Conservation (phyloP, 2,888 invertebrate genomes). For the Lottia scabra region DNA sequence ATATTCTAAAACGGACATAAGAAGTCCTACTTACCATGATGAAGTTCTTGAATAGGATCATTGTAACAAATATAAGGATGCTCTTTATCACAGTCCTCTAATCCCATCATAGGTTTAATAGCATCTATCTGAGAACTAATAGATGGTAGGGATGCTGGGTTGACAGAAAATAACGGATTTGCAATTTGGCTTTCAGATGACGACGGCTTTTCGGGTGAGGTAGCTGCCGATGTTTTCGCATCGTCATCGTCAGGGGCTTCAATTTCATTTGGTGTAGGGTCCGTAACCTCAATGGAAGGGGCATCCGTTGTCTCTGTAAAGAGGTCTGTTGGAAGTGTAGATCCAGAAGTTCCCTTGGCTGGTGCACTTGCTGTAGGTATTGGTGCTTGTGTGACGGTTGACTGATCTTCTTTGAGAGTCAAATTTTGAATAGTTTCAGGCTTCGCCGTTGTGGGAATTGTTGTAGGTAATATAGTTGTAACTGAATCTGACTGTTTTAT, state of each 20-base stretch:
- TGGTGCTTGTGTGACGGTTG: not conserved
- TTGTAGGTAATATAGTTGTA: not conserved
- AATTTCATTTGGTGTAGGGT: not conserved
- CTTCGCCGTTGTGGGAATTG: not conserved
- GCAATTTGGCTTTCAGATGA: not conserved
- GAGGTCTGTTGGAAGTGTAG: not conserved
- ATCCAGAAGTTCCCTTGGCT: slow-evolving; percentile 10
- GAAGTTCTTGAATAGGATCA: slow-evolving; percentile 46
- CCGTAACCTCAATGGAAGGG: not conserved
- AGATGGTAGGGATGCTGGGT: not conserved
- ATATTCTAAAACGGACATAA: slow-evolving; percentile 1
- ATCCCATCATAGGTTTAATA: slow-evolving; percentile 30
- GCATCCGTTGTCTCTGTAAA: not conserved
- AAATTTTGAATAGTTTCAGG: not conserved
- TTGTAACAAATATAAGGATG: slow-evolving; percentile 49
- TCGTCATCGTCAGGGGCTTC: not conserved
- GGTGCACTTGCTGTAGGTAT: slow-evolving; percentile 1
- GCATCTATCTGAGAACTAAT: not conserved
- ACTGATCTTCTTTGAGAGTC: too few relatives aligned
- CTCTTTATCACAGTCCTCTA: slow-evolving; percentile 38
- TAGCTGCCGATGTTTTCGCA: not conserved
- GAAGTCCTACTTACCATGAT: slow-evolving; percentile 36
- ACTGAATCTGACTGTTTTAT: not conserved
- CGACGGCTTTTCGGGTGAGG: not conserved
- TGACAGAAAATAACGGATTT: not conserved